Conservation (phyloP, 92 coral and sea anemone species). For the Parazoanthus swiftii region DNA sequence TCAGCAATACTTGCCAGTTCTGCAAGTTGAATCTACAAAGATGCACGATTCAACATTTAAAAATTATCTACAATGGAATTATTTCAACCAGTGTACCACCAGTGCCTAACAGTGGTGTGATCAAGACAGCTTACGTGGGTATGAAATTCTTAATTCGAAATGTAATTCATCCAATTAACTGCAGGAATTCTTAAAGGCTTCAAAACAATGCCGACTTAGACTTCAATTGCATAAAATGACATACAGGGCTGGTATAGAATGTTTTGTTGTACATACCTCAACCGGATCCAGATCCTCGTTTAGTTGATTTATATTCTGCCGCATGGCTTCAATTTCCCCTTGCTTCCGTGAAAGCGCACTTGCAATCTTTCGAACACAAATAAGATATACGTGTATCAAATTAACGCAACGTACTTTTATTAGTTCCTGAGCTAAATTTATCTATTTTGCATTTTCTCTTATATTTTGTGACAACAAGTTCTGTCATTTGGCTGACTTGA, state of each 20-base stretch:
- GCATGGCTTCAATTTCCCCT: constrained; percentile 74
- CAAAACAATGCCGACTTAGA: too few relatives aligned
- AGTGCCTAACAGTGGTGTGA: not conserved
- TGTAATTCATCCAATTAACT: too few relatives aligned
- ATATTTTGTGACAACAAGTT: not conserved
- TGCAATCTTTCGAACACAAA: constrained; percentile 54
- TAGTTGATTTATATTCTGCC: constrained; percentile 67
- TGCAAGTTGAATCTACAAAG: constrained; percentile 60
- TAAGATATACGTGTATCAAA: not conserved
- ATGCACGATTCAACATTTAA: not conserved
- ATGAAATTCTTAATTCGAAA: too few relatives aligned
- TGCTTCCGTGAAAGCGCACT: constrained; percentile 67
- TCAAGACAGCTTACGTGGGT: not conserved
- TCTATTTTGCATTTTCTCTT: not conserved
- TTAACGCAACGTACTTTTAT: too few relatives aligned
- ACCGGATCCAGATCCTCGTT: constrained; percentile 73
- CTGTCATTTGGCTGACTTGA: not conserved
- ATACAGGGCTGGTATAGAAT: not conserved
- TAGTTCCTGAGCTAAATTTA: not conserved
- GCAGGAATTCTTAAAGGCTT: too few relatives aligned
- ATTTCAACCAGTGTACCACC: not conserved
- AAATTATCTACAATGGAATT: not conserved
- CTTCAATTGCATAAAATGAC: not conserved
- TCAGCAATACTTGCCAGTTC: constrained; percentile 70
- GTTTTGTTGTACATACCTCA: constrained; percentile 58